phyloP scores from a whole-genome alignment of 2,797 vertebrate genomes.

The Phrynocephalus guinanensis region DNA sequence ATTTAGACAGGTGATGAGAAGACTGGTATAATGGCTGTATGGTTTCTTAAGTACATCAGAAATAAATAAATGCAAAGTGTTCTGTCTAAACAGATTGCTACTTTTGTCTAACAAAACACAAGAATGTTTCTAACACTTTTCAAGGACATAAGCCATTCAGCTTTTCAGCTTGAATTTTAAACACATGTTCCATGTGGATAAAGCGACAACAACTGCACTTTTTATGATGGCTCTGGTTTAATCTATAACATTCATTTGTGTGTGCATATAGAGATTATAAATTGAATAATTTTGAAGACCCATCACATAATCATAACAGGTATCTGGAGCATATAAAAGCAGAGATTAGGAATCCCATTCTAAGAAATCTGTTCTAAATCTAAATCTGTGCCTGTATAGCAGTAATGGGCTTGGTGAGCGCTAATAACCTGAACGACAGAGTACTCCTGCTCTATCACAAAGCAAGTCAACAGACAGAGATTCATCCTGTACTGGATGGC shows the following conservation, averaged over 20 bases:
- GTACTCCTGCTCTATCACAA: no score
- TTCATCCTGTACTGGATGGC: no score
- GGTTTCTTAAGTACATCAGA: no score
- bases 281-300: background rate
- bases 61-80: background rate
- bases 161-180: background rate
- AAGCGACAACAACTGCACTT: background rate
- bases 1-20: conserved; percentile 64
- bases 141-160: background rate
- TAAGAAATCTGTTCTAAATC: no score
- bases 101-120: background rate
- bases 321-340: background rate
- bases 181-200: background rate
- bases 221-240: background rate
- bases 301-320: background rate
- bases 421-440: no score
- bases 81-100: background rate
- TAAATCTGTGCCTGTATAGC: no score
- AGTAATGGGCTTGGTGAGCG: no score
- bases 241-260: background rate
- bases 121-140: background rate
- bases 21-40: background rate
- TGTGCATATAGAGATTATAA: background rate
- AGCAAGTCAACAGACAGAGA: no score
- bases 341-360: background rate